phyloP scores from a whole-genome alignment of 2,888 invertebrate genomes.

The Drosophila borborema region DNA sequence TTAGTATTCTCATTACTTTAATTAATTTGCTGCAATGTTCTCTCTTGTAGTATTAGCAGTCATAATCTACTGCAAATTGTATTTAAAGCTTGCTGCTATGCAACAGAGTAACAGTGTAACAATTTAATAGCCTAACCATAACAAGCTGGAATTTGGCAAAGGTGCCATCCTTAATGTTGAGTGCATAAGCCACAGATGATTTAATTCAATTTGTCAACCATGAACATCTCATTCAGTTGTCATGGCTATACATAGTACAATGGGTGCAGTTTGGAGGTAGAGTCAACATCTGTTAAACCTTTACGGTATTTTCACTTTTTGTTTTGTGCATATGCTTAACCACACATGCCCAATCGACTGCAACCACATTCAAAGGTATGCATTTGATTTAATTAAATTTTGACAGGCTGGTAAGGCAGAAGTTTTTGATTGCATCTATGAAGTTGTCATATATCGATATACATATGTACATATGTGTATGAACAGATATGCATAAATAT shows the following conservation, averaged over 20 bases:
- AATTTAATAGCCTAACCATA: too few species aligned
- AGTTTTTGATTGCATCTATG: neutral
- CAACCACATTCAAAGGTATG: constrained; percentile 11
- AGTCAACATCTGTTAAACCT: neutral
- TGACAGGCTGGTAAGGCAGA: neutral
- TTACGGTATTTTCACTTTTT: neutral
- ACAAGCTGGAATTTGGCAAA: neutral
- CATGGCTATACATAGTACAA: neutral
- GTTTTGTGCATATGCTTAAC: neutral
- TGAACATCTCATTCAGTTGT: neutral
- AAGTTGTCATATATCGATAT: neutral
- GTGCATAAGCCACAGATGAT: neutral
- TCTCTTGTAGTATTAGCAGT: neutral
- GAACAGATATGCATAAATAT: neutral
- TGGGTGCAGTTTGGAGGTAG: neutral
- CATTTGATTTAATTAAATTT: constrained; percentile 29
- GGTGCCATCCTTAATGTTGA: neutral
- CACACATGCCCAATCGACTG: constrained; percentile 3
- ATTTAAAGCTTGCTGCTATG: neutral
- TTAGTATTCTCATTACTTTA: neutral
- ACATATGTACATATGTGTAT: neutral
- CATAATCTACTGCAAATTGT: neutral
- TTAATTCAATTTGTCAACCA: constrained; percentile 7
- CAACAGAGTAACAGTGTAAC: too few species aligned
- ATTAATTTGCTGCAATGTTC: neutral